Percentiles rank a stretch among this genome's conserved stretches.
phyloP scores from a whole-genome alignment of 2,113 vertebrate species.

The Notothenia rossii region DNA sequence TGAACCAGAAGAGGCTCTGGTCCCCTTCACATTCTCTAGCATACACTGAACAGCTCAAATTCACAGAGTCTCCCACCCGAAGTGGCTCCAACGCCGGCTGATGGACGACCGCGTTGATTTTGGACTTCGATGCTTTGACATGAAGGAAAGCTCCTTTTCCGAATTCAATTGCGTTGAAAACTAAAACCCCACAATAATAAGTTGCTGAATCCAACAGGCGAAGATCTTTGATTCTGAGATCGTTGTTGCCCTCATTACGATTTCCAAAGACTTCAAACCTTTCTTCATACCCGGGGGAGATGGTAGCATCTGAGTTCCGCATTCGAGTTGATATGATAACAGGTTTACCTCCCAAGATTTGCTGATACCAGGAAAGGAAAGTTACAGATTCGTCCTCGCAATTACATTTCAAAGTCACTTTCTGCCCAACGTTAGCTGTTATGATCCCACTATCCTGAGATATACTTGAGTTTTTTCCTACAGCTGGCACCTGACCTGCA shows the following conservation, averaged over 20 bases:
- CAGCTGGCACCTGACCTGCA: constrained; percentile 26
- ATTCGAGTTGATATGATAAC: constrained; percentile 26
- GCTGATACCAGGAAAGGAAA: constrained; percentile 63
- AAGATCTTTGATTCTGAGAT: constrained; percentile 47
- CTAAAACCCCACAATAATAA: constrained; percentile 58
- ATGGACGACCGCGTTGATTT: background rate
- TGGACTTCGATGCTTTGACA: constrained; percentile 41
- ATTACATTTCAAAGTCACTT: constrained; percentile 45
- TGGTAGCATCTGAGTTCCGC: background rate
- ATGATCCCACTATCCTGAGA: constrained; percentile 42
- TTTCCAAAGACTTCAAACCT: background rate
- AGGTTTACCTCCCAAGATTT: constrained; percentile 55
- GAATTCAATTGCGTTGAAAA: constrained; percentile 47
- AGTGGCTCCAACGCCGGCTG: constrained; percentile 21
- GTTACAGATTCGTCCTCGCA: constrained; percentile 6
- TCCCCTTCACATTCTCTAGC: constrained; percentile 40
- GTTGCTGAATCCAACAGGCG: constrained; percentile 34
- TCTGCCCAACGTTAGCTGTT: constrained; percentile 29
- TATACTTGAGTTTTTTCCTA: background rate
- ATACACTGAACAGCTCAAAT: constrained; percentile 63
- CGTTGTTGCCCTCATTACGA: background rate
- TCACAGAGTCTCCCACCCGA: constrained; percentile 47
- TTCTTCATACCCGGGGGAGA: background rate
- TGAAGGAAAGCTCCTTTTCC: constrained; percentile 64
- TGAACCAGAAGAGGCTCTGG: constrained; percentile 74